Evolutionary conservation across 2,888 invertebrate species (phyloP), one percentile per base, ranked within the genome.

Genomic region (Eristalinus sepulchralis): DNA sequence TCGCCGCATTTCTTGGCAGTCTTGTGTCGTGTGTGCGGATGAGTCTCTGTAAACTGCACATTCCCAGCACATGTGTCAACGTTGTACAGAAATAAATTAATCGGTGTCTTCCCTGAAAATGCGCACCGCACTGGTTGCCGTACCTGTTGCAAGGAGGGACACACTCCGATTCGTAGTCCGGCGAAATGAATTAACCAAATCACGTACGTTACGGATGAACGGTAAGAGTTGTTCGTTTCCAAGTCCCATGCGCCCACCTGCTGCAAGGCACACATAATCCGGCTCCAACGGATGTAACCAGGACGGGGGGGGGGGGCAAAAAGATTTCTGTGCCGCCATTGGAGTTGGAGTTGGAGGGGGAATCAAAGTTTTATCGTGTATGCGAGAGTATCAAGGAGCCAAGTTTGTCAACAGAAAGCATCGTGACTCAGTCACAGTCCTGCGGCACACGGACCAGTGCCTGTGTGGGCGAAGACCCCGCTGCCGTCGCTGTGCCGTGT

Each of bases 321-420:
- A 78, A 67, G 72, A 63, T 57, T 75, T 57, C 75, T 59, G 34
- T 66, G n/a, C n/a, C n/a, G n/a, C n/a, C n/a, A n/a, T n/a, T n/a
- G n/a, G 53, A 24, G 39, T n/a, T 1, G 2, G 39, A 39, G 39
- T n/a, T 39, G 59, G 63, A 79, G 57, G n/a, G 72, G 63, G 60
- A 0, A 11, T 9, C 20, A 8, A 84, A 80, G 80, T 84, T 80
- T 71, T 67, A 59, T 68, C 80, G 57, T 59, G 63, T 70, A 34
- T 68, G 76, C 66, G 62, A 70, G 62, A 66, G 71, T 76, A 76
- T 81, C 72, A 62, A 76, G 53, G 27, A 84, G 63, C 66, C 71
- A 80, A 84, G 57, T 84, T 84, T 84, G 80, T 81, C 84, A 84
- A 84, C 84, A 84, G n/a, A 13, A 59, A 27, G 47, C 22, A 13